Evolutionary conservation across 1,140 invertebrate species (phyloP).

Genomic region (Piezodorus guildinii): DNA sequence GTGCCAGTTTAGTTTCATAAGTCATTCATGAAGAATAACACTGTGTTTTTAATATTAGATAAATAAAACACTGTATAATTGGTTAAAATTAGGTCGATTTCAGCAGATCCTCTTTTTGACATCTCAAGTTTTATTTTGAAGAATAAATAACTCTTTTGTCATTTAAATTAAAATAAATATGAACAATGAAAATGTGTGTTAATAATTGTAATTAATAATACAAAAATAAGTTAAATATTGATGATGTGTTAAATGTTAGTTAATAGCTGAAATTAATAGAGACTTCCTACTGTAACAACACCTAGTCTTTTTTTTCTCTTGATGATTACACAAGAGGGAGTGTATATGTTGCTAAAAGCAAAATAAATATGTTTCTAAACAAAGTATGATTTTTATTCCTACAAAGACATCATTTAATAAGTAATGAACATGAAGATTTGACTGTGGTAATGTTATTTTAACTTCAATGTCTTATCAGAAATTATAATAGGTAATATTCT

Average conservation of each 20-base stretch:
- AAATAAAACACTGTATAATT: no score
- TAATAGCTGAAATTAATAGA: background rate
- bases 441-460: no score
- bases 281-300: slow-evolving; percentile 1
- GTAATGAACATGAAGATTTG: no score
- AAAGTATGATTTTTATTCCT: background rate
- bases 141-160: background rate
- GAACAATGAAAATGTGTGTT: background rate
- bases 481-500: no score
- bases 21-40: no score
- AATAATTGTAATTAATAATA: slow-evolving; percentile 3
- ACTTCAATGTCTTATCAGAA: no score
- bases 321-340: slow-evolving; percentile 4
- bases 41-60: no score
- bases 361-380: slow-evolving; percentile 15
- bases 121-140: background rate
- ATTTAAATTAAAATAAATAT: background rate
- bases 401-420: no score
- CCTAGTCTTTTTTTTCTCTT: slow-evolving; percentile 7
- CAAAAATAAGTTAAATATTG: background rate
- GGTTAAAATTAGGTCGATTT: no score
- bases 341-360: slow-evolving; percentile 12
- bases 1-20: no score
- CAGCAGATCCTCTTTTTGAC: no score
- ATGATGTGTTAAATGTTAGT: slow-evolving; percentile 13